Conservation (phyloP, 2,797 vertebrate species). For the Notamacropus eugenii region DNA sequence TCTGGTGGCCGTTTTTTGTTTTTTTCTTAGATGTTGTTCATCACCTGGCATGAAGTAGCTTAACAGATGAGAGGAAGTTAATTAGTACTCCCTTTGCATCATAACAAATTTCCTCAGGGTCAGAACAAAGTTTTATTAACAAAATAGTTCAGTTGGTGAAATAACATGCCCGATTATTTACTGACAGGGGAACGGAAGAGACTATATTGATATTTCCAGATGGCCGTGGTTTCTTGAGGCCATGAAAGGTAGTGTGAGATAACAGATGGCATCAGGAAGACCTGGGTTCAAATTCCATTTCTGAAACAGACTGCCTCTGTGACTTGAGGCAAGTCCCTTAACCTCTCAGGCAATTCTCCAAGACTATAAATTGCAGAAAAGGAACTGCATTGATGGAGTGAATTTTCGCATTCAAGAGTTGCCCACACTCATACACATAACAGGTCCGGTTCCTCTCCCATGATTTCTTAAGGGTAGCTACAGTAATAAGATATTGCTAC, state of each 20-base stretch:
- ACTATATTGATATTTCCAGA: not conserved
- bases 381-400: not conserved
- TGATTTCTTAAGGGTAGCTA: not conserved
- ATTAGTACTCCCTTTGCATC: not conserved
- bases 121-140: conserved; percentile 14
- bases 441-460: not conserved
- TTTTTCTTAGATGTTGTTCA: conserved; percentile 42
- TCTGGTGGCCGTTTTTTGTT: not conserved
- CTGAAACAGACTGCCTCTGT: not conserved
- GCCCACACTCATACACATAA: not conserved
- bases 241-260: not conserved
- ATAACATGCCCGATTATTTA: not conserved
- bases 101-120: not conserved
- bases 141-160: conserved; percentile 9
- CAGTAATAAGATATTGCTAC: not conserved
- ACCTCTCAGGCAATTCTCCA: not conserved
- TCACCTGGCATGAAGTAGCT: conserved; percentile 27
- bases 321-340: not conserved
- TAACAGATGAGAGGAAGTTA: conserved; percentile 6
- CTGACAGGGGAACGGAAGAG: not conserved
- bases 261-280: not conserved
- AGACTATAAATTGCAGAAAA: not conserved
- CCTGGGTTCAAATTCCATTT: not conserved
- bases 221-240: not conserved
- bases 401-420: not conserved